Percentiles rank a stretch among this genome's conserved stretches.
phyloP scores from a whole-genome alignment of 1,140 invertebrate genomes.

The Camponotus floridanus region DNA sequence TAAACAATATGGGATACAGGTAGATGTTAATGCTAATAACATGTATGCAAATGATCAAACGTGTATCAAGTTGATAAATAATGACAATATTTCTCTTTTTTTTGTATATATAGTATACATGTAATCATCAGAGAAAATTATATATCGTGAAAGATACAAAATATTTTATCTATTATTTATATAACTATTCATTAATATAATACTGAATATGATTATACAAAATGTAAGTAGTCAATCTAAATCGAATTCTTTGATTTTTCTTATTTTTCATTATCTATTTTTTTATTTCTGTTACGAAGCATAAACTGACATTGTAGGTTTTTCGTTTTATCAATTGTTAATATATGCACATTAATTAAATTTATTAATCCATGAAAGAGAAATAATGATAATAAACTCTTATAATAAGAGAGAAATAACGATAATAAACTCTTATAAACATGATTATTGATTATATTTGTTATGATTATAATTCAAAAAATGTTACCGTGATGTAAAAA shows the following conservation, averaged over 20 bases:
- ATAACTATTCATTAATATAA: slow-evolving; percentile 18
- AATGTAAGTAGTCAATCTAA: not conserved
- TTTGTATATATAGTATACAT: not conserved
- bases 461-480: not conserved
- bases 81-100: slow-evolving; percentile 10
- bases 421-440: not conserved
- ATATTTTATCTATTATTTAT: slow-evolving; percentile 8
- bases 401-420: no score
- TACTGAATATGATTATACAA: not conserved
- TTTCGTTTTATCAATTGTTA: slow-evolving; percentile 28
- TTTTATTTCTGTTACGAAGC: not conserved
- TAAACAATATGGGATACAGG: not conserved
- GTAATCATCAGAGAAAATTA: slow-evolving; percentile 4
- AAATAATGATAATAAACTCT: no score
- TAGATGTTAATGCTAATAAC: not conserved
- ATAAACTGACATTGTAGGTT: slow-evolving; percentile 7
- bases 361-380: not conserved
- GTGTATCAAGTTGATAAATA: slow-evolving; percentile 59
- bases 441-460: slow-evolving; percentile 50
- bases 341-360: not conserved
- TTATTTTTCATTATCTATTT: not conserved
- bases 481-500: not conserved
- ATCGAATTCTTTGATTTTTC: not conserved
- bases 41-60: not conserved
- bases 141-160: not conserved